Evolutionary conservation across 2,888 invertebrate species (phyloP).

Genomic region (Camptogramma bilineatum): DNA sequence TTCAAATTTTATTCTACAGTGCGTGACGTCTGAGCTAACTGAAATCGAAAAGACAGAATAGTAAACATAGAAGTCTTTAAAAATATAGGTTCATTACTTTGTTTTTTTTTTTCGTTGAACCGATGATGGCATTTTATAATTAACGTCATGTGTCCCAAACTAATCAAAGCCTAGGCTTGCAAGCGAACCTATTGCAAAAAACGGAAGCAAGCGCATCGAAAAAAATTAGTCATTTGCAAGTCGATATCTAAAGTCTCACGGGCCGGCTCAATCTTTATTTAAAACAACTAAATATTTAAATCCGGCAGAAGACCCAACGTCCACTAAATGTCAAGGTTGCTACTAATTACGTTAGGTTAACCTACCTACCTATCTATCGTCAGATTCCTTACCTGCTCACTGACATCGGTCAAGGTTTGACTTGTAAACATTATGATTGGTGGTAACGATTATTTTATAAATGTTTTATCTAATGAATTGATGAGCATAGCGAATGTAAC

Average conservation of each 20-base stretch:
- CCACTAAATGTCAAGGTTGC: conserved; percentile 43
- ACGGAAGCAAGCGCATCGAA: too few species aligned
- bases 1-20: too few species aligned
- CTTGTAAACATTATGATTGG: conserved; percentile 12
- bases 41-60: too few species aligned
- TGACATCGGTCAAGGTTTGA: conserved; percentile 41
- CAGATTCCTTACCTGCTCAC: conserved; percentile 28
- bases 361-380: conserved; percentile 28
- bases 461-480: neutral
- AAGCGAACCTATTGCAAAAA: too few species aligned
- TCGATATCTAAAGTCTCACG: neutral
- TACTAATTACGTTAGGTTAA: conserved; percentile 36
- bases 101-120: too few species aligned
- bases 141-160: too few species aligned
- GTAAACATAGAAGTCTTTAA: too few species aligned
- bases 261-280: neutral
- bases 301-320: conserved; percentile 37
- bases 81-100: too few species aligned
- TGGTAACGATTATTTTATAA: neutral
- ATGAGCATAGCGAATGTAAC: neutral
- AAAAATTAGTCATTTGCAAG: neutral
- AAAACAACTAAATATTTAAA: conserved; percentile 21
- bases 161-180: too few species aligned
- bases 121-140: too few species aligned
- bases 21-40: too few species aligned